Evolutionary conservation across 1,140 invertebrate genomes (phyloP).

Genomic region (Vollenhovia emeryi): DNA sequence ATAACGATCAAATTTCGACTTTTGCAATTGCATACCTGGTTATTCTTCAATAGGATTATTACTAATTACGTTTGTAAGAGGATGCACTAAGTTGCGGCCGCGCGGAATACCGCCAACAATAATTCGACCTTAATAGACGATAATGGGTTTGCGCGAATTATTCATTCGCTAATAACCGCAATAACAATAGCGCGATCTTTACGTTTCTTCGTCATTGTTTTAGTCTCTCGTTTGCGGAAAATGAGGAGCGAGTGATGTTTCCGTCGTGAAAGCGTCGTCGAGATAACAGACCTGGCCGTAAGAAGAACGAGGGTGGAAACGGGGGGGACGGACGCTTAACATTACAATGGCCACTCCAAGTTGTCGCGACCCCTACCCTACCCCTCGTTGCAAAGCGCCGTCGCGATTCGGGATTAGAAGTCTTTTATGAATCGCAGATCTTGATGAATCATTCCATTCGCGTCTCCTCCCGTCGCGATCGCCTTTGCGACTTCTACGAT

Average conservation of each 20-base stretch:
- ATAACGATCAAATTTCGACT: conserved; percentile 29
- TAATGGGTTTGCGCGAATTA: conserved; percentile 56
- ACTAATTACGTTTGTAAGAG: conserved; percentile 49
- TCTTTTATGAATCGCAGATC: conserved; percentile 79
- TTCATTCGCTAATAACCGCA: conserved; percentile 53
- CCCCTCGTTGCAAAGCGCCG: conserved; percentile 67
- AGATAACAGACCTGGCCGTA: conserved; percentile 59
- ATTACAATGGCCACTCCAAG: conserved; percentile 76
- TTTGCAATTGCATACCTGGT: conserved; percentile 33
- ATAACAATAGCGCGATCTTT: conserved; percentile 57
- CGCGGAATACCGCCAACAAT: conserved; percentile 21
- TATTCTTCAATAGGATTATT: conserved; percentile 55
- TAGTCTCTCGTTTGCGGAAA: conserved; percentile 40
- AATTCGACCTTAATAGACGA: conserved; percentile 55
- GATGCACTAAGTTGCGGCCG: conserved; percentile 40
- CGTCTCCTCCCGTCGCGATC: conserved; percentile 41
- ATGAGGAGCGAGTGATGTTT: conserved; percentile 42
- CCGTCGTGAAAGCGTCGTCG: conserved; percentile 37
- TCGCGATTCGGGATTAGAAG: conserved; percentile 75
- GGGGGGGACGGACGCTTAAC: conserved; percentile 69
- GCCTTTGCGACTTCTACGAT: conserved; percentile 32
- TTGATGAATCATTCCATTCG: conserved; percentile 77
- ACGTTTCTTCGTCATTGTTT: conserved; percentile 53
- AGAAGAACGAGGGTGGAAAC: conserved; percentile 43
- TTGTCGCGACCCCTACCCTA: conserved; percentile 38